phyloP scores from a whole-genome alignment of 1,140 invertebrate genomes.

The Papilio polyxenes region DNA sequence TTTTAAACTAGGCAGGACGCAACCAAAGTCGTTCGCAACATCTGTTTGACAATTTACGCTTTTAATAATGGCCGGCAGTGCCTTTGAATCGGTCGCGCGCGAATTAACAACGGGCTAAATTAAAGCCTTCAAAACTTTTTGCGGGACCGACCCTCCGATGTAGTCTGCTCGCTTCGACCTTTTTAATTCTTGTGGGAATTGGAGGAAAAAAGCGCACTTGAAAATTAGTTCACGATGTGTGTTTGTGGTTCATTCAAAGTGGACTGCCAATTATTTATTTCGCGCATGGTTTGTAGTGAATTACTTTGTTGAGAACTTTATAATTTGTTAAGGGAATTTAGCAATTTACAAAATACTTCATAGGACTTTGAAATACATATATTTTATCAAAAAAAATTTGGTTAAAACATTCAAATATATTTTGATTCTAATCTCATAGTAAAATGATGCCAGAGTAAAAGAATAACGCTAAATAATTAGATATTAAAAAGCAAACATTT shows the following conservation, averaged over 20 bases:
- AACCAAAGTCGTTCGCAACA: slow-evolving; percentile 70
- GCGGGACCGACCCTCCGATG: slow-evolving; percentile 57
- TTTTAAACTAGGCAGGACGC: slow-evolving; percentile 68
- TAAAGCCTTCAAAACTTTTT: slow-evolving; percentile 76
- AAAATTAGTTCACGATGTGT: slow-evolving; percentile 33
- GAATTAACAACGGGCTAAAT: slow-evolving; percentile 76
- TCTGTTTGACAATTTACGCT: slow-evolving; percentile 79
- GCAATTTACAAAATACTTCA: not conserved
- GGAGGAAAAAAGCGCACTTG: slow-evolving; percentile 47
- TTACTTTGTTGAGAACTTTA: slow-evolving; percentile 6
- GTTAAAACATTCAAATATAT: too few relatives aligned
- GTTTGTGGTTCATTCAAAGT: slow-evolving; percentile 19
- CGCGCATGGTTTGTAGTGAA: slow-evolving; percentile 14
- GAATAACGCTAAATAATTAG: not conserved
- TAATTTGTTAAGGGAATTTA: slow-evolving; percentile 10
- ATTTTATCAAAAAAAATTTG: not conserved
- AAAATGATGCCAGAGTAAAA: not conserved
- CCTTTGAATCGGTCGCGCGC: slow-evolving; percentile 75
- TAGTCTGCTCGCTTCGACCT: slow-evolving; percentile 50
- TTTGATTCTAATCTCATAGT: not conserved
- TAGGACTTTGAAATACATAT: not conserved
- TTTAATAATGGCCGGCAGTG: slow-evolving; percentile 74
- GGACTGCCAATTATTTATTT: slow-evolving; percentile 39
- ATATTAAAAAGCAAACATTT: not conserved
- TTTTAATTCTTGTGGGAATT: slow-evolving; percentile 53